Conservation (phyloP, 1,140 invertebrate species). For the Pseudobourletiella spinata region DNA sequence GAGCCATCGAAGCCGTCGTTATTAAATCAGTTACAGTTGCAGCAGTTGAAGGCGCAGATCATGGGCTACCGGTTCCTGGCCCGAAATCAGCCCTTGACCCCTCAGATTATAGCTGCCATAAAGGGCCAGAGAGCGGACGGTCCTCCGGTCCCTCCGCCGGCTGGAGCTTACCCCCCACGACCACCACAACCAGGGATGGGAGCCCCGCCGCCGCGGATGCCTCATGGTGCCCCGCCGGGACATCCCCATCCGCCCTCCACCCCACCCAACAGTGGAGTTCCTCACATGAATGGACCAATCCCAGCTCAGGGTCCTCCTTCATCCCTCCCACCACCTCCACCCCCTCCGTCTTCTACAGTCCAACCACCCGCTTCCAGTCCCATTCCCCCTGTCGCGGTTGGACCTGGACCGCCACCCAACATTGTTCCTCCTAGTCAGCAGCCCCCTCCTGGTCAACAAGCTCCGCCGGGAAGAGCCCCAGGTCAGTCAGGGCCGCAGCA, state of each 20-base stretch:
- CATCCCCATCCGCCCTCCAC: not conserved
- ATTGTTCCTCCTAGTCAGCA: not conserved
- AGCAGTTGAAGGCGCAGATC: constrained; percentile 53
- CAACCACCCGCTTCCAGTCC: not conserved
- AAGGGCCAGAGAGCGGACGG: constrained; percentile 40
- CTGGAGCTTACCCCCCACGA: constrained; percentile 15
- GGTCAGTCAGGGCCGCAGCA: constrained; percentile 13
- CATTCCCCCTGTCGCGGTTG: not conserved
- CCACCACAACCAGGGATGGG: constrained; percentile 1
- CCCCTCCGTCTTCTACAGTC: not conserved
- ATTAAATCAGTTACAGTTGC: constrained; percentile 42
- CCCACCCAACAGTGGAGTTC: not conserved
- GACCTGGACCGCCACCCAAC: not conserved
- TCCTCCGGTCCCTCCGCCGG: constrained; percentile 1
- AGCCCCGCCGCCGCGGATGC: not conserved
- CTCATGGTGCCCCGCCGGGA: not conserved
- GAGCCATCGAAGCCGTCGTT: constrained; percentile 13
- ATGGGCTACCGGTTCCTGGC: constrained; percentile 53
- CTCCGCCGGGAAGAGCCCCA: constrained; percentile 9
- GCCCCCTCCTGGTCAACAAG: not conserved
- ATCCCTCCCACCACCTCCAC: not conserved
- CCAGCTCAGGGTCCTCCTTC: not conserved
- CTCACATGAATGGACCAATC: not conserved
- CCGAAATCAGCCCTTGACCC: constrained; percentile 50
- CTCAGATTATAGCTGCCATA: constrained; percentile 41